phyloP scores from a whole-genome alignment of 2,888 invertebrate genomes.

The Baccha elongata region DNA sequence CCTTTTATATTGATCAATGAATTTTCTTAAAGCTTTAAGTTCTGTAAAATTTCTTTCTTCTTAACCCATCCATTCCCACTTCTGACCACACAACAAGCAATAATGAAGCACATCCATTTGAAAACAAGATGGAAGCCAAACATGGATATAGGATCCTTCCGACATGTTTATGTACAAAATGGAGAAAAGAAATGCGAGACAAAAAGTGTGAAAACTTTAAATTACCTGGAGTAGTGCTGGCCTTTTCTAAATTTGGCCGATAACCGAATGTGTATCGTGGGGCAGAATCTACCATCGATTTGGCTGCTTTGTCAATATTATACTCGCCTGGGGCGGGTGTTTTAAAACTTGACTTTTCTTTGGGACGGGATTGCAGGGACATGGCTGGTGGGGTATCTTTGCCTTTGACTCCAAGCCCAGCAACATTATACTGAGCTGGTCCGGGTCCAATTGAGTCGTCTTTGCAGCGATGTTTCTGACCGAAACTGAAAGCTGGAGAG shows the following conservation, averaged over 20 bases:
- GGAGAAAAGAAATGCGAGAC: constrained; percentile 37
- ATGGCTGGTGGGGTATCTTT: constrained; percentile 89
- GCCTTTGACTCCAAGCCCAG: constrained; percentile 93
- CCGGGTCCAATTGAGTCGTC: constrained; percentile 88
- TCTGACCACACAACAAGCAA: constrained; percentile 42
- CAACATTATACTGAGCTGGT: constrained; percentile 94
- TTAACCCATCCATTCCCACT: constrained; percentile 69
- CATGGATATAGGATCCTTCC: constrained; percentile 39
- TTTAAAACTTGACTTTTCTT: constrained; percentile 80
- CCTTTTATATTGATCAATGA: constrained; percentile 12
- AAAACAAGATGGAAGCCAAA: constrained; percentile 54
- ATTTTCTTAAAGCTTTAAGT: constrained; percentile 3
- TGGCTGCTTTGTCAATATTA: constrained; percentile 88
- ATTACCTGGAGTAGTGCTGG: constrained; percentile 87
- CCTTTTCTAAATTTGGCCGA: constrained; percentile 85
- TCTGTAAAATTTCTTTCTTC: constrained; percentile 11
- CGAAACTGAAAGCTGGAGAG: constrained; percentile 93
- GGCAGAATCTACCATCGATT: constrained; percentile 82
- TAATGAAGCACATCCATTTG: constrained; percentile 50
- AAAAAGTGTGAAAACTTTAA: constrained; percentile 6
- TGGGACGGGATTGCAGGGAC: constrained; percentile 90
- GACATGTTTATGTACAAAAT: constrained; percentile 67
- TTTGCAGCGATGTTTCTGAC: constrained; percentile 85
- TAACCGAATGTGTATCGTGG: constrained; percentile 90
- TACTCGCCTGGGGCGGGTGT: constrained; percentile 97